phyloP scores from a whole-genome alignment of 2,888 invertebrate species.

The Troides oblongomaculatus region DNA sequence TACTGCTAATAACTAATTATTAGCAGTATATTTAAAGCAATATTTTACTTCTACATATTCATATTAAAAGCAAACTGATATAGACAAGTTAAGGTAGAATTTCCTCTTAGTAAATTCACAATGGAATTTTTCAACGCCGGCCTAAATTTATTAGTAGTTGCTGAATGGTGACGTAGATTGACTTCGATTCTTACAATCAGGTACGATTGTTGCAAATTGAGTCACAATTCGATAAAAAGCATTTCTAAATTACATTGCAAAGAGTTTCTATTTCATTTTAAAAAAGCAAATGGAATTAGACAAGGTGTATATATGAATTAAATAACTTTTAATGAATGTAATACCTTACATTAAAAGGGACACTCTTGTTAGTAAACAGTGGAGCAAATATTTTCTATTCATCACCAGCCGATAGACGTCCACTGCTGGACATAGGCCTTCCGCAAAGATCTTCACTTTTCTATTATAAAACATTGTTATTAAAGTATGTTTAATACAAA shows the following conservation, averaged over 20 bases:
- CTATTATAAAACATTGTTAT: no score
- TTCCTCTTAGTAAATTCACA: constrained; percentile 5
- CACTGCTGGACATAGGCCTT: no score
- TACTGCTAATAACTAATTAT: no score
- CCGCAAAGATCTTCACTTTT: no score
- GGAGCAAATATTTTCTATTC: no score
- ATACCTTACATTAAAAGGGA: no score
- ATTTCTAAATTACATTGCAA: constrained; percentile 10
- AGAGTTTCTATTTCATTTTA: background rate
- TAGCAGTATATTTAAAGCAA: no score
- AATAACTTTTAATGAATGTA: no score
- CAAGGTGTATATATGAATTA: background rate
- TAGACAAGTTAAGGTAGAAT: background rate
- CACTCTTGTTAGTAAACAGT: no score
- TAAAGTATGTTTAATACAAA: no score
- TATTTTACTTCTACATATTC: background rate
- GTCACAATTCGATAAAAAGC: constrained; percentile 10
- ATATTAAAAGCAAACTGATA: background rate
- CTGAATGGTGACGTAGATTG: constrained; percentile 10
- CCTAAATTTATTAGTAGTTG: constrained; percentile 9
- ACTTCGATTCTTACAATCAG: constrained; percentile 14
- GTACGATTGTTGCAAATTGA: constrained; percentile 15
- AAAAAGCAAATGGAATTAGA: background rate
- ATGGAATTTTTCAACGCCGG: constrained; percentile 9
- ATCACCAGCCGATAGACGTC: no score